Base-by-base conservation (phyloP, 2,113 vertebrate species). In the Lampris incognitus region DNA sequence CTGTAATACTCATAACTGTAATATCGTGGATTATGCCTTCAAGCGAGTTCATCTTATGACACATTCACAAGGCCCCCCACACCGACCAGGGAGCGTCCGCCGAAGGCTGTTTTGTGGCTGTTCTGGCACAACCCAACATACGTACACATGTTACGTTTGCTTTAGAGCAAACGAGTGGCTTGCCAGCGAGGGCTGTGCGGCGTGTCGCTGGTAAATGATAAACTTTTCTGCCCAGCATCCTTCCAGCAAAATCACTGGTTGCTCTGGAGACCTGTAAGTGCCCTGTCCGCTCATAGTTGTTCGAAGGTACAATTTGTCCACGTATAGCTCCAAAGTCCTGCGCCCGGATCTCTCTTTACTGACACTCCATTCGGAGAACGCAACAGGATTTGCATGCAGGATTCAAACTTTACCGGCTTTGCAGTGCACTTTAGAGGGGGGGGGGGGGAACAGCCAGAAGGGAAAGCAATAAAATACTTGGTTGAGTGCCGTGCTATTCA, bases 191-290 rank as follows among this genome's bases (percentile, higher is more conserved):
- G 62, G 65, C 64, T 55, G 78, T 70, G 63, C 72, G 11, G 50
- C 66, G 71, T 73, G 58, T 88, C 82, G 76, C 84, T 86, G 39
- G 89, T 92, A 86, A 91, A 92, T 92, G 83, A 93, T 92, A 85
- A 90, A 93, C 91, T 93, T 91, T 90, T 86, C 67, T 60, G 82
- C 78, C 71, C 74, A 84, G 59, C 72, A 74, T 85, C 84, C 40
- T 10, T 83, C 63, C 70, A 82, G 76, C 73, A 90, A 67, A 91
- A 93, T 88, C 88, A 91, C 88, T 87, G 89, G 89, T 91, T 86
- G 64, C 91, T 88, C 66, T 74, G 87, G 92, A 91, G 72, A 91
- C 86, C 54, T 77, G 68, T 3, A 68, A 88, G 88, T 87, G 84
- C 81, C 79, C 78, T 78, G 69, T 74, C 72, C 68, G 49, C 73